Conservation (phyloP, 2,888 invertebrate genomes). For the Drosophila parthenogenetica region DNA sequence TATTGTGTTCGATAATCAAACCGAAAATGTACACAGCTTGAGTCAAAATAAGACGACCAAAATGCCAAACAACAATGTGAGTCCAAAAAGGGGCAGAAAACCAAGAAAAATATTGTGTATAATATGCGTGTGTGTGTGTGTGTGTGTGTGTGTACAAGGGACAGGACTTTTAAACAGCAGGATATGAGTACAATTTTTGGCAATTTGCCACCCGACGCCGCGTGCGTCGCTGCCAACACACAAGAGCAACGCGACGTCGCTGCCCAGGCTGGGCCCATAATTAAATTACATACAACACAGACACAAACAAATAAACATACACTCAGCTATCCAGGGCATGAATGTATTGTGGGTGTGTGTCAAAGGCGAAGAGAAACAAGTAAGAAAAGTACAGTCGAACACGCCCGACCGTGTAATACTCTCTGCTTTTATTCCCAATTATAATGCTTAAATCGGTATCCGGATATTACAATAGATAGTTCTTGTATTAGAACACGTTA, state of each 20-base stretch:
- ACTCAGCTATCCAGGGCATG: slow-evolving; percentile 22
- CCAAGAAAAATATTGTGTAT: slow-evolving; percentile 45
- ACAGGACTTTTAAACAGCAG: slow-evolving; percentile 76
- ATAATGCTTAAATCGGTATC: too few species aligned
- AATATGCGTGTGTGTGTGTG: neutral
- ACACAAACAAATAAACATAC: slow-evolving; percentile 23
- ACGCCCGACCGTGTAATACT: too few species aligned
- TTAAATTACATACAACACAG: slow-evolving; percentile 73
- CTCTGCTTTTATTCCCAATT: too few species aligned
- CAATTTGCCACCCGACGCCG: slow-evolving; percentile 79
- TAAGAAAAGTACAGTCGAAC: too few species aligned
- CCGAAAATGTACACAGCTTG: slow-evolving; percentile 82
- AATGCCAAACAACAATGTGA: slow-evolving; percentile 29
- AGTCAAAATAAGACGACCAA: slow-evolving; percentile 68
- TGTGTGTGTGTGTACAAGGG: slow-evolving; percentile 5
- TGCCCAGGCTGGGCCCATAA: slow-evolving; percentile 68
- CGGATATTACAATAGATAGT: too few species aligned
- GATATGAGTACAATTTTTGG: slow-evolving; percentile 81
- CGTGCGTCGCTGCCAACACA: slow-evolving; percentile 50
- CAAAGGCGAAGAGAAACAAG: neutral
- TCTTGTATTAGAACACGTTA: too few species aligned
- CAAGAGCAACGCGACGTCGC: slow-evolving; percentile 22
- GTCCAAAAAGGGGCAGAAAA: slow-evolving; percentile 61
- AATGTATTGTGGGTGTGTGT: neutral
- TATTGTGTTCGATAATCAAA: slow-evolving; percentile 81